Evolutionary conservation across 2,113 vertebrate species (phyloP), one percentile per base, ranked within the genome.

Genomic region (Tychaedon coryphoeus): DNA sequence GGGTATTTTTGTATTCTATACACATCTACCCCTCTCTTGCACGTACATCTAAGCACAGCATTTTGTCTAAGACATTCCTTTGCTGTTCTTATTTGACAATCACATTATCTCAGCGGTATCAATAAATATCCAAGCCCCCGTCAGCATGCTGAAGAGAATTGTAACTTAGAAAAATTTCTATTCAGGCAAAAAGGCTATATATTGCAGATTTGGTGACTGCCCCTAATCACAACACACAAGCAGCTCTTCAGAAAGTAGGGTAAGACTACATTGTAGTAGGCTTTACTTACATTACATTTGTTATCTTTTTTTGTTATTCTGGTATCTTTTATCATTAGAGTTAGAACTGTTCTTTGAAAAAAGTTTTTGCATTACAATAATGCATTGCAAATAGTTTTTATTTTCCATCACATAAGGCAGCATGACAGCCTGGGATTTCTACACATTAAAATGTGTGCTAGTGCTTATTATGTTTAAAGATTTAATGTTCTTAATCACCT

Each of bases 401-500:
- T 53, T 85, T 94, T 74, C 45, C 42, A 31, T 43, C 24, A 45
- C n/a, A 36, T 42, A 62, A 38, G 25, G 22, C 18, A 77, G 42
- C 24, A 45, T 24, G 9, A 74, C 12, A 66, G 33, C 43, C 60
- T 73, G 24, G 18, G 22, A 71, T 84, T 91, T 81, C 64, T 10
- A 45, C 31, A 61, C 10, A 51, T 45, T 58, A 76, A 78, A 92
- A 65, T 10, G 2, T 58, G 10, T 71, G 29, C 12, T 64, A 47
- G 12, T 61, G 28, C 28, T 66, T 54, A 70, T 51, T 62, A 60
- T 40, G 5, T 72, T 91, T 66, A 64, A 86, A 72, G 23, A 9
- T 53, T 11, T 50, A 19, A 19, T 51, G 19, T 62, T 77, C 33
- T 86, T 85, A 98, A 97, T 73, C 89, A 99, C 99, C 99, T 98